These are phyloP conservation scores for Lepetodrilus schrolli DNA, from an alignment of 2,888 invertebrate genomes.

Conservation along the genomic window DNA sequence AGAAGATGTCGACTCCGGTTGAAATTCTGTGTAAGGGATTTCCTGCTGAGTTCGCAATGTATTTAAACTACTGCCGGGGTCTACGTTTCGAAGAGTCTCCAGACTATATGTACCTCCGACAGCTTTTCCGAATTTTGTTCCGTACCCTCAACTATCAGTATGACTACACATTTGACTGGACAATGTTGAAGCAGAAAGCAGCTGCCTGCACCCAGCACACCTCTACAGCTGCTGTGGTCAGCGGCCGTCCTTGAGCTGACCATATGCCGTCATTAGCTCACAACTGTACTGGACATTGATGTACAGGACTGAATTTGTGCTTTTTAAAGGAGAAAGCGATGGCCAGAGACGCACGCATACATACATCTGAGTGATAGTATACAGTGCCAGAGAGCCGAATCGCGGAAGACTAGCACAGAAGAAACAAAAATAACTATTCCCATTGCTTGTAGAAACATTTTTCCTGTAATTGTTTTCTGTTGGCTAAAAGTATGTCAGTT, in stretches of 20 bases:
- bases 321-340: too few species aligned
- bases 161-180: constrained; percentile 99
- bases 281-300: background rate
- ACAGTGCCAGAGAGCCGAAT: too few species aligned
- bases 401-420: too few species aligned
- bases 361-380: too few species aligned
- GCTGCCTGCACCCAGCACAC: constrained; percentile 75
- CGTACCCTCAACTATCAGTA: constrained; percentile 99
- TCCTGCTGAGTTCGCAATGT: constrained; percentile 99
- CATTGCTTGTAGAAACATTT: too few species aligned
- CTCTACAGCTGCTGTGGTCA: constrained; percentile 53
- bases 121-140: constrained; percentile 98
- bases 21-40: constrained; percentile 99
- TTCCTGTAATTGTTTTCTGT: too few species aligned
- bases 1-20: constrained; percentile 99
- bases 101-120: constrained; percentile 99
- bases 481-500: too few species aligned
- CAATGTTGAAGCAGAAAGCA: constrained; percentile 96
- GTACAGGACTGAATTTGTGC: too few species aligned
- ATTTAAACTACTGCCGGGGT: constrained; percentile 98
- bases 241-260: constrained; percentile 47
- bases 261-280: background rate
- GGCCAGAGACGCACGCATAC: too few species aligned
- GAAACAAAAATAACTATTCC: too few species aligned
- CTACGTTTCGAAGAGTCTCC: constrained; percentile 98